These are phyloP conservation scores for Chondrosia reniformis DNA, from an alignment of 37 sponge, comb jelly and placozoan species.

Conservation along the genomic window DNA sequence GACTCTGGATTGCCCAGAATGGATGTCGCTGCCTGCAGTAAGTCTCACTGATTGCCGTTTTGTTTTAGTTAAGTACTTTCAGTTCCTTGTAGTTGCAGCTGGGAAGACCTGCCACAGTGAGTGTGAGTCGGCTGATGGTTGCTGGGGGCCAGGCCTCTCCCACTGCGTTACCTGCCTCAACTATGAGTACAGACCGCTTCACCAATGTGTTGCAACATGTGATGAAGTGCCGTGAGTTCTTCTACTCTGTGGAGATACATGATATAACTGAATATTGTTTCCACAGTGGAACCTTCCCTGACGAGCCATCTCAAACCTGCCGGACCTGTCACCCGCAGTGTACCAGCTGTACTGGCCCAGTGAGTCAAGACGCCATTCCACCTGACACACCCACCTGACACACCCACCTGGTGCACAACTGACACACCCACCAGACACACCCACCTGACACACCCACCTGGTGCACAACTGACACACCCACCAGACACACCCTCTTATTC, in stretches of 20 bases:
- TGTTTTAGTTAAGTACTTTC: no score
- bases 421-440: no score
- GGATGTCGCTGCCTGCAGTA: conserved; percentile 12
- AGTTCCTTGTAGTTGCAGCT: conserved; percentile 6
- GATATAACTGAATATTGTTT: no score
- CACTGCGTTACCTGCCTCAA: conserved; percentile 70
- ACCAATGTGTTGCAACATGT: conserved; percentile 48
- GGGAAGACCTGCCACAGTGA: conserved; percentile 48
- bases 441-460: no score
- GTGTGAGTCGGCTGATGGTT: conserved; percentile 42
- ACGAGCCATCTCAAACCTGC: conserved; percentile 24
- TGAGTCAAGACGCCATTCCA: background rate
- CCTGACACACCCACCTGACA: background rate
- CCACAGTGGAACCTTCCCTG: conserved; percentile 19
- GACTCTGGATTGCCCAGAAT: background rate
- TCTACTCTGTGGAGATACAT: no score
- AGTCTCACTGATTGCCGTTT: background rate
- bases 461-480: background rate
- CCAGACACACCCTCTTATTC: background rate
- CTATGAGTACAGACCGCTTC: conserved; percentile 25
- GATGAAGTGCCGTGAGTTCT: conserved; percentile 22
- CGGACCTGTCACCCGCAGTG: conserved; percentile 42
- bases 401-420: background rate
- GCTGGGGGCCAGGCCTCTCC: conserved; percentile 54
- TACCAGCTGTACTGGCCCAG: conserved; percentile 33